A percentile compares a stretch with the other conserved stretches of the same genome.
These are phyloP conservation scores for Argyra leucocephala DNA, from an alignment of 2,888 invertebrate genomes.

Conservation along the genomic window DNA sequence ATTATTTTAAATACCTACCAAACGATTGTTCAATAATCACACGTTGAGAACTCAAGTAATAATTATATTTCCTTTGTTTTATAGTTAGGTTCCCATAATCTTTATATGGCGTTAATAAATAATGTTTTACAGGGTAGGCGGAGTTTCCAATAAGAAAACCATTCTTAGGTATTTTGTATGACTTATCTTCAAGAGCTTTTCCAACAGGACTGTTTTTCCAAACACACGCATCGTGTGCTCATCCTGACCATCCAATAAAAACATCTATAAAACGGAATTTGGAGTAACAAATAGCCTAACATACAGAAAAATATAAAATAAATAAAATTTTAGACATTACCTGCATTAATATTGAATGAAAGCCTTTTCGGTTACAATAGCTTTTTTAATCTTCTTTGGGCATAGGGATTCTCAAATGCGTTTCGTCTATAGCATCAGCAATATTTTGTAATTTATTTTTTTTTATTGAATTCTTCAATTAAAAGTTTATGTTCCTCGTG, in stretches of 20 bases:
- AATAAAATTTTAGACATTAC: constrained; percentile 8
- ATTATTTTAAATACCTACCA: too few species aligned
- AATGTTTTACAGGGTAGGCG: neutral
- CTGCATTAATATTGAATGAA: constrained; percentile 14
- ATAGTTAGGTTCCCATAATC: neutral
- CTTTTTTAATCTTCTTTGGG: neutral
- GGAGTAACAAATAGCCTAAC: constrained; percentile 12
- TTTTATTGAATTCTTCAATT: neutral
- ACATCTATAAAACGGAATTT: constrained; percentile 8
- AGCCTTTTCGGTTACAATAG: constrained; percentile 12
- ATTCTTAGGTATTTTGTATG: neutral
- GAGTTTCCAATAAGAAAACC: constrained; percentile 12
- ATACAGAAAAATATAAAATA: constrained; percentile 8
- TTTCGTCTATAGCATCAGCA: constrained; percentile 10
- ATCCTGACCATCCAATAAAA: constrained; percentile 15
- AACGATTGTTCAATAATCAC: constrained; percentile 14
- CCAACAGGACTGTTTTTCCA: constrained; percentile 13
- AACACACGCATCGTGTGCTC: constrained; percentile 14
- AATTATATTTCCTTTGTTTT: constrained; percentile 5
- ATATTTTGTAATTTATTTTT: constrained; percentile 12
- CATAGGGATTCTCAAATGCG: constrained; percentile 1
- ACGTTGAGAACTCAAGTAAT: constrained; percentile 9
- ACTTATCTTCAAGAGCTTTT: neutral
- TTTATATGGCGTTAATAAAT: constrained; percentile 9
- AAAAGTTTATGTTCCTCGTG: neutral